Percentiles rank a stretch among this genome's conserved stretches.
phyloP scores from a whole-genome alignment of 2,797 vertebrate species.

The Hirundo rustica region DNA sequence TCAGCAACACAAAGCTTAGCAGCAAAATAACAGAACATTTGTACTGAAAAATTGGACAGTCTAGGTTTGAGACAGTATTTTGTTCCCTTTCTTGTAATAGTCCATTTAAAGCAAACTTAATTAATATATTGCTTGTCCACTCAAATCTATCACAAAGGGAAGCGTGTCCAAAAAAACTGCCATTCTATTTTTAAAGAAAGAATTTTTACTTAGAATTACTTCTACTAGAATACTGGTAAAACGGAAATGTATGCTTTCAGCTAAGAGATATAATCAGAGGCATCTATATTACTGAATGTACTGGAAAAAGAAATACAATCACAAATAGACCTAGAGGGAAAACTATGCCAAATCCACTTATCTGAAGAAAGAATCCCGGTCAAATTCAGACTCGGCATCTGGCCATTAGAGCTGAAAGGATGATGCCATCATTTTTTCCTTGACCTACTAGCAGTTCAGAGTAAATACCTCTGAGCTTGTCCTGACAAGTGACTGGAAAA shows the following conservation, averaged over 20 bases:
- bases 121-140: neutral
- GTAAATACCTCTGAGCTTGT: neutral
- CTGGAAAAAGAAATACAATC: neutral
- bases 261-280: neutral
- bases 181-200: neutral
- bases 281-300: neutral
- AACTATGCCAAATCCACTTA: neutral
- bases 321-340: neutral
- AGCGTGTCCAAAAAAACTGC: neutral
- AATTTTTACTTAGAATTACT: neutral
- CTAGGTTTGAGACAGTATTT: neutral
- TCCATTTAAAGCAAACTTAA: neutral
- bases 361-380: neutral
- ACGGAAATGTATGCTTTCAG: neutral
- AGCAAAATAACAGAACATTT: slow-evolving; percentile 51
- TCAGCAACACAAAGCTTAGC: slow-evolving; percentile 65
- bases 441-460: neutral
- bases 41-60: slow-evolving; percentile 18
- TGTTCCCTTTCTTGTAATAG: neutral
- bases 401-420: neutral
- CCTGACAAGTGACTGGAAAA: neutral
- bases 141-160: neutral
- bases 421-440: neutral
- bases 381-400: neutral
- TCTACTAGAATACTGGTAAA: neutral